Base-by-base conservation (phyloP, 2,797 vertebrate species). In the Bovichtus variegatus region DNA sequence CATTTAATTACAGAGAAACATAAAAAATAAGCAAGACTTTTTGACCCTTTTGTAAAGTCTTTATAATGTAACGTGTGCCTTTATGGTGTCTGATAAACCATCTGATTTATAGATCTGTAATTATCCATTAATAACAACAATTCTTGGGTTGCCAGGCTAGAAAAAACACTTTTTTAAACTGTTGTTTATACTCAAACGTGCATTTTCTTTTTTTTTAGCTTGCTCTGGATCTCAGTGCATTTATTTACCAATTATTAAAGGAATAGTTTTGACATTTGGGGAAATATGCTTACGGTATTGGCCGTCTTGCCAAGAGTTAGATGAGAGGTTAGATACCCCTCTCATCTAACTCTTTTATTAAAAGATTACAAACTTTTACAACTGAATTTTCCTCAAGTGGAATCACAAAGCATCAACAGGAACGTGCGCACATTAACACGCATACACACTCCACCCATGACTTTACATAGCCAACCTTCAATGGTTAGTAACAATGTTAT, bases 401-500 rank as follows among this genome's bases (percentile, higher is more conserved):
- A 54, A 63, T 10, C 44, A 62, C 3, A 38, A 19, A 12, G 36
- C n/a, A 43, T 12, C 49, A 18, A 29, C 10, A 23, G 12, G 25
- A 69, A 18, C 12, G 21, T 36, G 43, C n/a, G 15, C 25, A 29
- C 18, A 43, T 2, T 43, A 29, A 13, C 31, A 19, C 23, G 60
- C 36, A 50, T 6, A 25, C 21, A 13, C 12, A 34, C 31, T 34
- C 31, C 31, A 34, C 31, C 31, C 34, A 34, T 31, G 31, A 34
- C 31, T 34, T 9, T 31, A 16, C 43, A 53, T 34, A 34, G 55
- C 78, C 46, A 63, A 75, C 64, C 77, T 64, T 68, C 34, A 79
- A 19, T 71, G 27, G 15, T 15, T 31, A 61, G 15, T 27, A 43
- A 71, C 60, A 61, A 27, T 70, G 44, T 81, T 72, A 72, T 82